These are phyloP conservation scores for Hirundichthys speculiger DNA, from an alignment of 2,113 vertebrate species.

Conservation along the genomic window DNA sequence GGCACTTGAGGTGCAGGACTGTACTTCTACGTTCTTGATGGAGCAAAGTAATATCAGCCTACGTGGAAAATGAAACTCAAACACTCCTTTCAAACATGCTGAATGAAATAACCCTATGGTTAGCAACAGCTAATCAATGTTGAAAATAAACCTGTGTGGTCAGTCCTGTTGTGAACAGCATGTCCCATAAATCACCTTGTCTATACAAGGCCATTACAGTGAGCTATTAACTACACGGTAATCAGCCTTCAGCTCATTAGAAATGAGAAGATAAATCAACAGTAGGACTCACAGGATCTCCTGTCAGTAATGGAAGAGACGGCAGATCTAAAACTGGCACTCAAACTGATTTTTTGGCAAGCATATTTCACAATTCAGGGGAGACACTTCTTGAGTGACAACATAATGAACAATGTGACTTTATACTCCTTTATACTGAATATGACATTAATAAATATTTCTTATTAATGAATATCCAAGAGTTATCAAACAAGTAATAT, in stretches of 20 bases:
- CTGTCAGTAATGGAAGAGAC: slow-evolving; percentile 1
- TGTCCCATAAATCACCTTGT: slow-evolving; percentile 60
- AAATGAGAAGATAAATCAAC: slow-evolving; percentile 48
- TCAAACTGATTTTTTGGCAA: not conserved
- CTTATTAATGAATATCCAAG: no score
- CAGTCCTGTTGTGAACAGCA: slow-evolving; percentile 30
- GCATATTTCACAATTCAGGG: not conserved
- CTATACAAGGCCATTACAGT: slow-evolving; percentile 52
- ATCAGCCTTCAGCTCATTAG: slow-evolving; percentile 64
- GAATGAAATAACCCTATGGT: slow-evolving; percentile 18
- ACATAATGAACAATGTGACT: no score
- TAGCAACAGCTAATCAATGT: slow-evolving; percentile 52
- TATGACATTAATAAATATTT: no score
- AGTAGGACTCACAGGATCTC: slow-evolving; percentile 25
- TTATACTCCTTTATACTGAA: no score
- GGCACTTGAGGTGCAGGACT: no score
- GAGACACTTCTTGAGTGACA: not conserved
- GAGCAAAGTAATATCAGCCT: no score
- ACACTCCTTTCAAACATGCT: not conserved
- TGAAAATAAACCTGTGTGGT: slow-evolving; percentile 44
- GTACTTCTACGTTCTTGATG: no score
- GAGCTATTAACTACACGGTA: slow-evolving; percentile 53
- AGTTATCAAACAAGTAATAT: no score
- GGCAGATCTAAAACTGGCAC: slow-evolving; percentile 4
- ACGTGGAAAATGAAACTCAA: not conserved